These are phyloP conservation scores for Encarsia formosa DNA, from an alignment of 2,888 invertebrate species.

Conservation along the genomic window DNA sequence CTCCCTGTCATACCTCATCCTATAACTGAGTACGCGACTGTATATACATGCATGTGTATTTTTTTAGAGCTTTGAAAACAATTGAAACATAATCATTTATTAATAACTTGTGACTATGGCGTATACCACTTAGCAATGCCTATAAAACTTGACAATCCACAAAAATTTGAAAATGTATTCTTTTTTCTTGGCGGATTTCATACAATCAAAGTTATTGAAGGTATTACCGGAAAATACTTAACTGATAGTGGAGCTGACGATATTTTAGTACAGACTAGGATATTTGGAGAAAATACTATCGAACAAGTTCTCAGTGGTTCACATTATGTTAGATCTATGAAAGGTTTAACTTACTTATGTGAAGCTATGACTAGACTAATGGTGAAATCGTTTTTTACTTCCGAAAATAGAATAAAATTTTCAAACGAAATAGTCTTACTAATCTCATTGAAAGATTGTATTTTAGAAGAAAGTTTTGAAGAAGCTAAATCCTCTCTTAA, in stretches of 20 bases:
- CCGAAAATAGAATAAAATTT: neutral
- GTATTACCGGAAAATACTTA: constrained; percentile 12
- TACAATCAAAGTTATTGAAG: constrained; percentile 3
- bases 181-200: constrained; percentile 21
- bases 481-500: neutral
- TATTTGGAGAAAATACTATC: neutral
- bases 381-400: neutral
- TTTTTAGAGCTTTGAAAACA: neutral
- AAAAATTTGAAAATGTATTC: constrained; percentile 12
- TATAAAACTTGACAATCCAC: neutral
- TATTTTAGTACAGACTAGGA: constrained; percentile 8
- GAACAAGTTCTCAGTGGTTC: neutral
- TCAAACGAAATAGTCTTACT: neutral
- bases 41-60: neutral
- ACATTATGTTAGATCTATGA: neutral
- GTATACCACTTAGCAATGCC: constrained; percentile 15
- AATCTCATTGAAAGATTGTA: neutral
- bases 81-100: constrained; percentile 9
- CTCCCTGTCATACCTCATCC: neutral
- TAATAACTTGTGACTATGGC: constrained; percentile 17
- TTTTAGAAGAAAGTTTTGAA: neutral
- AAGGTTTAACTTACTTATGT: neutral
- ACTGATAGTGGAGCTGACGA: constrained; percentile 20
- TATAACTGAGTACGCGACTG: neutral
- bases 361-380: neutral